Evolutionary conservation across 2,113 vertebrate genomes (phyloP).

Genomic region (Thamnophis sirtalis): DNA sequence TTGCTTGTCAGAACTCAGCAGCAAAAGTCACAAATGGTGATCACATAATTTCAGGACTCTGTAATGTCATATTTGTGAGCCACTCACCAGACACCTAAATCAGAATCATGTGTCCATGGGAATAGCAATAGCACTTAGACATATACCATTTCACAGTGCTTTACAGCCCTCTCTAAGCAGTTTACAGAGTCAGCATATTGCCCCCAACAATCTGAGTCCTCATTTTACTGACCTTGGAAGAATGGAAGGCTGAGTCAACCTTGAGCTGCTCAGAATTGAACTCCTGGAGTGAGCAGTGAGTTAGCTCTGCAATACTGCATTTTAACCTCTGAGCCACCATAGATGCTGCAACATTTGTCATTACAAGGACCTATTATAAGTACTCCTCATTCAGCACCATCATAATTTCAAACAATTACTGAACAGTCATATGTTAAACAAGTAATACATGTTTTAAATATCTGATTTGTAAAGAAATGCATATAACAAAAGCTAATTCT

Average conservation of each 20-base stretch:
- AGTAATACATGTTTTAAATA: not conserved
- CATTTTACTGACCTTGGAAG: too few species aligned
- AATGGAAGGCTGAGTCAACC: too few species aligned
- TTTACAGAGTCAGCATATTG: too few species aligned
- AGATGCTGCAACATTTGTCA: not conserved
- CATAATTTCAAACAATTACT: not conserved
- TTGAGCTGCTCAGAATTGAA: too few species aligned
- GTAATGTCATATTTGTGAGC: not conserved
- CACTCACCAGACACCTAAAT: not conserved
- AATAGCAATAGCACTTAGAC: too few species aligned
- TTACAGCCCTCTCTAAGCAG: too few species aligned
- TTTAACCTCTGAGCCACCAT: not conserved
- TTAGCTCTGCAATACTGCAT: too few species aligned
- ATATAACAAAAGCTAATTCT: not conserved
- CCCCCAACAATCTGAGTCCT: too few species aligned
- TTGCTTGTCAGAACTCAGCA: not conserved
- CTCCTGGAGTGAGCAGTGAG: too few species aligned
- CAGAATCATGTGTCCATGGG: not conserved
- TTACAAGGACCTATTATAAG: not conserved
- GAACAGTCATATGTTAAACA: not conserved
- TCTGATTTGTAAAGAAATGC: not conserved
- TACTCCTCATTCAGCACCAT: not conserved
- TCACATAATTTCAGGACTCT: not conserved
- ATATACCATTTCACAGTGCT: too few species aligned
- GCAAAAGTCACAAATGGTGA: not conserved